Conservation (phyloP, 2,113 vertebrate species). For the Aegotheles bennettii region DNA sequence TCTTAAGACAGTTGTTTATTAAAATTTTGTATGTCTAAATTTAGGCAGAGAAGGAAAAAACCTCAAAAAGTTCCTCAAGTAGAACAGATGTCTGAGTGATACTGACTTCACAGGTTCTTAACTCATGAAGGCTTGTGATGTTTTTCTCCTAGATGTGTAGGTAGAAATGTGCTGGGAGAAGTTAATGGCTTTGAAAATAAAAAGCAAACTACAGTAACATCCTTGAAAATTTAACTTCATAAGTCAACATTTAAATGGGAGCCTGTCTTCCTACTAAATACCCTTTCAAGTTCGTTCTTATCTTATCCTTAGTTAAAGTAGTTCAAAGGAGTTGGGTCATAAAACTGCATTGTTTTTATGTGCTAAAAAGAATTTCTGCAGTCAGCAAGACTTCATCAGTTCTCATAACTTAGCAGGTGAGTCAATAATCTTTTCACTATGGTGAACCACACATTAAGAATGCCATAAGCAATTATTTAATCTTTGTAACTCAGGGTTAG, state of each 20-base stretch:
- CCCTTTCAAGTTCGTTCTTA: slow-evolving; percentile 39
- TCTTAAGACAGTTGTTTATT: neutral
- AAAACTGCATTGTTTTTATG: slow-evolving; percentile 22
- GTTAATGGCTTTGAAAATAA: slow-evolving; percentile 18
- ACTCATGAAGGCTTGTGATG: neutral
- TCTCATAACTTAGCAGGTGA: slow-evolving; percentile 31
- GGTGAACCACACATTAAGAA: neutral
- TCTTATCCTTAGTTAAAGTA: slow-evolving; percentile 69
- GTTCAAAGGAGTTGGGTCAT: slow-evolving; percentile 49
- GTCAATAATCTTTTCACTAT: slow-evolving; percentile 39
- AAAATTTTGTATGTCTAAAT: neutral
- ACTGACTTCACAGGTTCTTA: neutral
- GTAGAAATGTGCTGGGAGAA: neutral
- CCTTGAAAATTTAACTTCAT: slow-evolving; percentile 23
- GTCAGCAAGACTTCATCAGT: slow-evolving; percentile 34
- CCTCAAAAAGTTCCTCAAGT: neutral
- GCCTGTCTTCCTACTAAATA: neutral
- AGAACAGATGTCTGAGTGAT: neutral
- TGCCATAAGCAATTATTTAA: slow-evolving; percentile 52
- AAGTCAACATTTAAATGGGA: slow-evolving; percentile 29
- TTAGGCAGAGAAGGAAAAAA: neutral
- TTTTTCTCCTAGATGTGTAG: neutral
- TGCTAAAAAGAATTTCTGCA: slow-evolving; percentile 29
- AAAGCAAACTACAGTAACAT: neutral
- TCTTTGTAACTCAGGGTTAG: slow-evolving; percentile 9